Evolutionary conservation across 1,140 invertebrate genomes (phyloP), one percentile per base, ranked within the genome.

Genomic region (Penaeus indicus): DNA sequence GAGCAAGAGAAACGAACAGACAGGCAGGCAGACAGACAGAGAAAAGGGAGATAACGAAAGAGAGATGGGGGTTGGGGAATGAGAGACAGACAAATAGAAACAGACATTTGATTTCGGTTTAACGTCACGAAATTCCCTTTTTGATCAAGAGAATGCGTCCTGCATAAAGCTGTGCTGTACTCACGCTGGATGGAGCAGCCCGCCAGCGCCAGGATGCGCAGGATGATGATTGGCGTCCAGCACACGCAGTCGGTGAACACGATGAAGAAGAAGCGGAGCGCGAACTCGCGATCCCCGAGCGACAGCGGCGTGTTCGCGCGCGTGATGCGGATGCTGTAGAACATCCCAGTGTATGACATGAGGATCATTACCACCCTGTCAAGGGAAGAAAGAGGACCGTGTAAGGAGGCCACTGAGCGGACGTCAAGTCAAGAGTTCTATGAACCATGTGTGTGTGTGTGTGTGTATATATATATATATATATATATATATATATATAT

Each of bases 191-290:
- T 93, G 82, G 93, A 92, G 78, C 93, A 92, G 85, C 94, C 93
- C 47, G 93, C 92, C 86, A 96, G 94, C 3, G 95, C 96, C 81
- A 95, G 91, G 61, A 96, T 93, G 92, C 96, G 96, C 62, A 96
- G 93, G 38, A 94, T 91, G 61, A 96, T 96, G 38, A 96, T 96
- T 7, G 96, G 96, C 8, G 94, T 94, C 96, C 96, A 97, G 91
- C 96, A 97, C 38, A 95, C 91, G n/a, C 94, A 94, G 92, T 97
- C 95, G 0, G 96, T 96, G 25, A 96, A 92, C 1, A 96, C 95
- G 84, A 97, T 96, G 89, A 96, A 94, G 90, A 96, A 96, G 92
- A 96, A 96, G 86, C 96, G 93, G 19, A 95, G 92, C 3, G 95
- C 95, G 91, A 96, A 95, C 92, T 96, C 95, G 54, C 94, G 95